These are phyloP conservation scores for Procambarus clarkii DNA, from an alignment of 1,140 invertebrate species.

Conservation along the genomic window DNA sequence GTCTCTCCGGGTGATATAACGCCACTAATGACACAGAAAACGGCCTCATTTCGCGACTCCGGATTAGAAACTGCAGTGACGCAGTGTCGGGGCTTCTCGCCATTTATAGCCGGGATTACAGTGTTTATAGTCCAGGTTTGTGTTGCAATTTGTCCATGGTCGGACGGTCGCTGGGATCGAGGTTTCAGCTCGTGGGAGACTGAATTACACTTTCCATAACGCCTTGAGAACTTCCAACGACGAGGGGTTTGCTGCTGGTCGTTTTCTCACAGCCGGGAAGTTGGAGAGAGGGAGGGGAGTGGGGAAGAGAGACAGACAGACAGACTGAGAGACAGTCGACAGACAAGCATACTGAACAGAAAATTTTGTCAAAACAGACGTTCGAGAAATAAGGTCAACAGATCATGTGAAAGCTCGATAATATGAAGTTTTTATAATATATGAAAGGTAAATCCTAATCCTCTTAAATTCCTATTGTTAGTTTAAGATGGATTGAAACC, in stretches of 20 bases:
- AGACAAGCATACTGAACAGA: too few species aligned
- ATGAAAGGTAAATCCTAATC: too few species aligned
- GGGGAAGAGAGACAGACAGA: background rate
- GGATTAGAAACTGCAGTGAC: conserved; percentile 35
- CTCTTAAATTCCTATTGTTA: too few species aligned
- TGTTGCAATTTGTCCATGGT: conserved; percentile 33
- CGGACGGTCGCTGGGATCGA: conserved; percentile 19
- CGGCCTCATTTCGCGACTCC: conserved; percentile 40
- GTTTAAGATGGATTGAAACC: too few species aligned
- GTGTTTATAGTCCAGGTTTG: conserved; percentile 19
- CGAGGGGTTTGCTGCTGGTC: background rate
- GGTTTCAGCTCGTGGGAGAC: background rate
- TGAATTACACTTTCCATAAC: conserved; percentile 30
- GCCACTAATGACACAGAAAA: conserved; percentile 42
- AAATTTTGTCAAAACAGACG: too few species aligned
- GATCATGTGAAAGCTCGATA: too few species aligned
- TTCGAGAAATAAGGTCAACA: too few species aligned
- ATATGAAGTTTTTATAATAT: too few species aligned
- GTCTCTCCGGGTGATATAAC: conserved; percentile 29
- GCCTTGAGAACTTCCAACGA: background rate
- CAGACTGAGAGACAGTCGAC: background rate
- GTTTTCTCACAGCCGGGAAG: background rate
- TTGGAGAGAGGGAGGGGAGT: background rate
- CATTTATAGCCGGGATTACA: conserved; percentile 27
- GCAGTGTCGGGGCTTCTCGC: conserved; percentile 25